Conservation (phyloP, 2,797 vertebrate genomes). For the Coluber constrictor region DNA sequence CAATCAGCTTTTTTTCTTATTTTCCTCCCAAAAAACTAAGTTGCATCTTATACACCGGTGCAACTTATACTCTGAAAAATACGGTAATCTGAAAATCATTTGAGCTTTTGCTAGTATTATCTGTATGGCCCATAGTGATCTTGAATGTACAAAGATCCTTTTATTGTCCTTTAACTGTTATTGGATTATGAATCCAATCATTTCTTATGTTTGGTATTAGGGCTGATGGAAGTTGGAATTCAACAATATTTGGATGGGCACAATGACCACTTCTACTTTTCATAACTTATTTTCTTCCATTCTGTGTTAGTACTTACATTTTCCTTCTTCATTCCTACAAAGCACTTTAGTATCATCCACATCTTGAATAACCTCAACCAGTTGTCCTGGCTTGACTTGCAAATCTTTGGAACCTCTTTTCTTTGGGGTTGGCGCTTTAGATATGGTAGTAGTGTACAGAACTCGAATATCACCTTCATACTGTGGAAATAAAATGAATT, state of each 20-base stretch:
- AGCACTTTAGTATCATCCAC: slow-evolving; percentile 81
- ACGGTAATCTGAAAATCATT: not conserved
- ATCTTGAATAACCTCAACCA: slow-evolving; percentile 82
- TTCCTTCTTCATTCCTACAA: slow-evolving; percentile 90
- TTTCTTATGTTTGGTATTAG: not conserved
- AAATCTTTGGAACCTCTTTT: slow-evolving; percentile 84
- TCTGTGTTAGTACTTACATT: slow-evolving; percentile 78
- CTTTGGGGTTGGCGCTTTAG: slow-evolving; percentile 68
- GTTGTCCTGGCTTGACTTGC: slow-evolving; percentile 80
- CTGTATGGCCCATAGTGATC: not conserved
- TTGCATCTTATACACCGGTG: too few relatives aligned
- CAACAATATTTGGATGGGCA: not conserved
- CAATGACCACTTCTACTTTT: not conserved
- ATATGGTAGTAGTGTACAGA: slow-evolving; percentile 77
- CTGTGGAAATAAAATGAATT: slow-evolving; percentile 66
- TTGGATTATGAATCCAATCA: not conserved
- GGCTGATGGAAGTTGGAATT: not conserved
- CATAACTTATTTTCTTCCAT: not conserved
- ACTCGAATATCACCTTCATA: slow-evolving; percentile 88
- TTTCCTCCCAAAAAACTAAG: too few relatives aligned
- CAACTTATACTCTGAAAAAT: too few relatives aligned
- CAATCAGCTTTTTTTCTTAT: too few relatives aligned
- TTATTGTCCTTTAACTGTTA: not conserved
- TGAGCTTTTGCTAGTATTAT: not conserved
- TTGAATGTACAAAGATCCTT: not conserved